Evolutionary conservation across 1,140 invertebrate species (phyloP).

Genomic region (Tribolium madens): DNA sequence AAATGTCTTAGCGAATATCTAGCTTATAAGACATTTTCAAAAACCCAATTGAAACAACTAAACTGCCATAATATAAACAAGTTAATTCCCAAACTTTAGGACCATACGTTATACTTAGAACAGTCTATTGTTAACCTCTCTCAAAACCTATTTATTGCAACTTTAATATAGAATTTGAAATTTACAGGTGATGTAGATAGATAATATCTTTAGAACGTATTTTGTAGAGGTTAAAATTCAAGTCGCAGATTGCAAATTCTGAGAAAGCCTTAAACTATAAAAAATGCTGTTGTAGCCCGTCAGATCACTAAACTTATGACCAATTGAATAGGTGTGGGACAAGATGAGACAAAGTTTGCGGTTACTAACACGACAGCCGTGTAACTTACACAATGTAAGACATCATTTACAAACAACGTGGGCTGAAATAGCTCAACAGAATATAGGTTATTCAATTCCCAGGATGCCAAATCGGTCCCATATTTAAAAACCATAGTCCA

Average conservation of each 20-base stretch:
- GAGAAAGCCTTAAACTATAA: neutral
- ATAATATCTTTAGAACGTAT: too few relatives aligned
- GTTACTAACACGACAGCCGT: neutral
- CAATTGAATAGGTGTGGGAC: neutral
- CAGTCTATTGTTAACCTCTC: too few relatives aligned
- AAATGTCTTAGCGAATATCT: too few relatives aligned
- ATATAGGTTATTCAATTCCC: neutral
- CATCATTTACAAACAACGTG: neutral
- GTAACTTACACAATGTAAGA: neutral
- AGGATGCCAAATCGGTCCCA: neutral
- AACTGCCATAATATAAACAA: too few relatives aligned
- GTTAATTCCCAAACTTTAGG: too few relatives aligned
- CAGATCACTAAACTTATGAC: neutral
- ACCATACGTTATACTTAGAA: too few relatives aligned
- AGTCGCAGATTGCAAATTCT: neutral
- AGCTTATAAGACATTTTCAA: too few relatives aligned
- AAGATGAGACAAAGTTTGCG: neutral
- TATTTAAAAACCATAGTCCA: neutral
- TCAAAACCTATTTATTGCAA: too few relatives aligned
- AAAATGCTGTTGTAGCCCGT: neutral
- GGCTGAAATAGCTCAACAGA: neutral
- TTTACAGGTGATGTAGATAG: too few relatives aligned
- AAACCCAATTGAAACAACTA: too few relatives aligned
- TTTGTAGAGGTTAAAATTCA: too few relatives aligned
- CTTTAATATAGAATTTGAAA: too few relatives aligned